Conservation (phyloP, 2,113 vertebrate species). For the Martes martes region DNA sequence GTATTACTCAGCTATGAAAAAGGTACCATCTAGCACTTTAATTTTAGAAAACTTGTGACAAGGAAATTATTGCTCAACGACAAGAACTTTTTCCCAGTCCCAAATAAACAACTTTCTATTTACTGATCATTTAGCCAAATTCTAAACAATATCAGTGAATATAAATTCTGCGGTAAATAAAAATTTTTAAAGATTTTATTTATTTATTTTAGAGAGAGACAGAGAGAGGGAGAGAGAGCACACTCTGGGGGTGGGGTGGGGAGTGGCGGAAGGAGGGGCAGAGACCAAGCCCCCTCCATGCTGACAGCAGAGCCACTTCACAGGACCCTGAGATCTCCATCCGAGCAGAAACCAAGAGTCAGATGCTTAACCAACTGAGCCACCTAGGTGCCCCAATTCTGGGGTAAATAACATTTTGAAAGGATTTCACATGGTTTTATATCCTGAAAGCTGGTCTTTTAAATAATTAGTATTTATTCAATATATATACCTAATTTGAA, state of each 20-base stretch:
- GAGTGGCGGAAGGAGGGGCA: neutral
- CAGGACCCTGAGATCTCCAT: neutral
- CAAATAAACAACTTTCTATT: neutral
- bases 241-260: no score
- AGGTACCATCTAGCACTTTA: neutral
- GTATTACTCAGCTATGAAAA: neutral
- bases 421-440: neutral
- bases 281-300: neutral
- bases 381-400: neutral
- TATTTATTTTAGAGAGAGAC: no score
- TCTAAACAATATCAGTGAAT: neutral
- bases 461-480: neutral
- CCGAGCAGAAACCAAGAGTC: neutral
- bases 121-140: neutral
- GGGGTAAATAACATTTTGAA: neutral
- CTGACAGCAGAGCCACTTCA: neutral
- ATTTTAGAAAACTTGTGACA: conserved; percentile 24
- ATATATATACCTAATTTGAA: neutral
- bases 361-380: neutral
- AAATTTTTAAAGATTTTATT: neutral
- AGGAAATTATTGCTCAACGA: neutral
- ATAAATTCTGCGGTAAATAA: neutral
- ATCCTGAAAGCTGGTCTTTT: neutral
- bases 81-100: neutral
- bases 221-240: no score